These are phyloP conservation scores for Drosophila fulvimacula DNA, from an alignment of 2,888 invertebrate species.

Conservation along the genomic window DNA sequence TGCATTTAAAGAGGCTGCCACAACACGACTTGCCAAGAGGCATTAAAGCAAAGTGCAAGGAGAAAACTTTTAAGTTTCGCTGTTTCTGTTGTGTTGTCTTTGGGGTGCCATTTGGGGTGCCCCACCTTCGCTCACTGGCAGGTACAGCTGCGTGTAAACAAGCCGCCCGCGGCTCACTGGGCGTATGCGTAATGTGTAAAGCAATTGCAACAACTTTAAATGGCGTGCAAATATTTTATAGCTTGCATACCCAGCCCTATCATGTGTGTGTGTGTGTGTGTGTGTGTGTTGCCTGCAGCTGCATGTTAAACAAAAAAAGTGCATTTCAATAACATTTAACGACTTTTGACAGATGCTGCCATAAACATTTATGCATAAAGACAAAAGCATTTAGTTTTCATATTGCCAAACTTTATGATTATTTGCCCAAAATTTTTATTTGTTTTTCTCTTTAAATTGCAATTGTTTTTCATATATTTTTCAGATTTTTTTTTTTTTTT, in stretches of 20 bases:
- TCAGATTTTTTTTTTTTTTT: no score
- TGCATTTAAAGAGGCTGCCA: slow-evolving; percentile 55
- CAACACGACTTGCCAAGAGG: slow-evolving; percentile 48
- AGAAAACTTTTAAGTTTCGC: slow-evolving; percentile 18
- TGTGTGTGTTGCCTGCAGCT: slow-evolving; percentile 13
- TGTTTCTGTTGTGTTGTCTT: slow-evolving; percentile 4
- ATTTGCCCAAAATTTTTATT: slow-evolving; percentile 2
- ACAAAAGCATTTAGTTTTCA: slow-evolving; percentile 51
- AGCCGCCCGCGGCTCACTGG: neutral
- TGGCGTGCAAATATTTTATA: slow-evolving; percentile 59
- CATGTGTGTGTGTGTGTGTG: slow-evolving; percentile 3
- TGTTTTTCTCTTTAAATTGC: slow-evolving; percentile 5
- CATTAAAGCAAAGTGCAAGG: slow-evolving; percentile 42
- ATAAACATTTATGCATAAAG: slow-evolving; percentile 41
- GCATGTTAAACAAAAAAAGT: slow-evolving; percentile 34
- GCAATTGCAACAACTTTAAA: slow-evolving; percentile 59
- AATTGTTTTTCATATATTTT: neutral
- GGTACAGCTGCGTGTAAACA: slow-evolving; percentile 9
- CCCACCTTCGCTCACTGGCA: neutral
- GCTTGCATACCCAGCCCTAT: slow-evolving; percentile 6
- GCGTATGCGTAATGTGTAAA: slow-evolving; percentile 52
- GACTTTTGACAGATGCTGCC: slow-evolving; percentile 42
- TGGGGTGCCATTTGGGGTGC: neutral
- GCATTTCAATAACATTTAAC: slow-evolving; percentile 63
- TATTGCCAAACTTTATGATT: slow-evolving; percentile 28